Conservation (phyloP, 1,140 invertebrate species). For the Forficula auricularia region DNA sequence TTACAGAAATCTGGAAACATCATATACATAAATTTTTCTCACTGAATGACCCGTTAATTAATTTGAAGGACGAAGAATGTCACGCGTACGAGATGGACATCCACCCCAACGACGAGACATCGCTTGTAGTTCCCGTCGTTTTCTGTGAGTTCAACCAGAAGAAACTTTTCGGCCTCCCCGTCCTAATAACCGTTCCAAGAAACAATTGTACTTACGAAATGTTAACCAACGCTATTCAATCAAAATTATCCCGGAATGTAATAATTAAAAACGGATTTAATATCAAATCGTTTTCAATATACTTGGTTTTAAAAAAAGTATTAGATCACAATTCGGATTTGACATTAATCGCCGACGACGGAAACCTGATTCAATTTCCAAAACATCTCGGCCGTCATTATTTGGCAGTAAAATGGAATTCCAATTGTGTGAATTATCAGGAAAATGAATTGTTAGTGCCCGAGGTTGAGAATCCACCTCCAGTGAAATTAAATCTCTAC, state of each 20-base stretch:
- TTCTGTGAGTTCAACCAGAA: constrained; percentile 5
- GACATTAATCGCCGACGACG: no score
- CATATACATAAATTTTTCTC: constrained; percentile 33
- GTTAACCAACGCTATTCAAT: neutral
- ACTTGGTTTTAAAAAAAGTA: no score
- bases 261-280: no score
- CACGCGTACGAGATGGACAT: constrained; percentile 26
- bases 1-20: constrained; percentile 33
- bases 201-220: constrained; percentile 4
- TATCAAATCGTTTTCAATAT: no score
- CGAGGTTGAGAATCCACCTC: no score
- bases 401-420: constrained; percentile 1
- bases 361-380: neutral
- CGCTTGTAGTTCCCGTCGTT: constrained; percentile 1
- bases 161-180: constrained; percentile 6
- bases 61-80: constrained; percentile 33
- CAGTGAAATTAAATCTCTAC: constrained; percentile 6
- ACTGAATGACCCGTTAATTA: constrained; percentile 24
- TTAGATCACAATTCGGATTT: no score
- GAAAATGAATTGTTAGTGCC: no score
- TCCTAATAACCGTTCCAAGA: constrained; percentile 2
- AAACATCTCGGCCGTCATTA: constrained; percentile 1
- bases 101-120: neutral
- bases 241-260: no score
- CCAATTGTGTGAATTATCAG: neutral